A percentile compares a stretch with the other conserved stretches of the same genome.
Evolutionary conservation across 1,140 invertebrate species (phyloP).

Genomic region (Oryzaephilus surinamensis): DNA sequence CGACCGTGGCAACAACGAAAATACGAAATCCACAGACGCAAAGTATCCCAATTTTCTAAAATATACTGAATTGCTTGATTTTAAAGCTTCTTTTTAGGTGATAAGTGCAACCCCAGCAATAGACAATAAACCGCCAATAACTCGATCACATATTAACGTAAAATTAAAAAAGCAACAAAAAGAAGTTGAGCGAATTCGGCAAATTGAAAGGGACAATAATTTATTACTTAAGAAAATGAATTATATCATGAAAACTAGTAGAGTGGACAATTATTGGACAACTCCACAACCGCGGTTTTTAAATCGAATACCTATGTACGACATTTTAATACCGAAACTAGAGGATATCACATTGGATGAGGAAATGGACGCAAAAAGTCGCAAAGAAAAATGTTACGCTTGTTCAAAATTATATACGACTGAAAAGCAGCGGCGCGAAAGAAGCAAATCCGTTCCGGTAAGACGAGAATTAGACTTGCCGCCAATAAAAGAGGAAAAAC

Average conservation of each 20-base stretch:
- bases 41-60: constrained; percentile 30
- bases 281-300: constrained; percentile 44
- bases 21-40: constrained; percentile 41
- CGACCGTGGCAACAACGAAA: constrained; percentile 41
- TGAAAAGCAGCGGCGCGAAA: constrained; percentile 11
- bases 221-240: constrained; percentile 42
- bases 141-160: constrained; percentile 40
- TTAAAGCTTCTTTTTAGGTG: constrained; percentile 35
- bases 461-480: constrained; percentile 7
- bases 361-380: constrained; percentile 2
- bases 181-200: constrained; percentile 42
- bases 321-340: constrained; percentile 7
- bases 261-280: constrained; percentile 45
- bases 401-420: constrained; percentile 24
- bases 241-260: constrained; percentile 41
- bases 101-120: constrained; percentile 43
- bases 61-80: not conserved
- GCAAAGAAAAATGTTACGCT: constrained; percentile 31
- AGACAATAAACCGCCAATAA: constrained; percentile 40
- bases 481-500: constrained; percentile 6
- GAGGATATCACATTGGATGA: constrained; percentile 9
- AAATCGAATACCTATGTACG: constrained; percentile 35
- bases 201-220: constrained; percentile 46
- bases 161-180: constrained; percentile 47
- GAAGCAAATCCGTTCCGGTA: constrained; percentile 20